phyloP scores from a whole-genome alignment of 2,113 vertebrate species.

The Telmatochromis brichardi region DNA sequence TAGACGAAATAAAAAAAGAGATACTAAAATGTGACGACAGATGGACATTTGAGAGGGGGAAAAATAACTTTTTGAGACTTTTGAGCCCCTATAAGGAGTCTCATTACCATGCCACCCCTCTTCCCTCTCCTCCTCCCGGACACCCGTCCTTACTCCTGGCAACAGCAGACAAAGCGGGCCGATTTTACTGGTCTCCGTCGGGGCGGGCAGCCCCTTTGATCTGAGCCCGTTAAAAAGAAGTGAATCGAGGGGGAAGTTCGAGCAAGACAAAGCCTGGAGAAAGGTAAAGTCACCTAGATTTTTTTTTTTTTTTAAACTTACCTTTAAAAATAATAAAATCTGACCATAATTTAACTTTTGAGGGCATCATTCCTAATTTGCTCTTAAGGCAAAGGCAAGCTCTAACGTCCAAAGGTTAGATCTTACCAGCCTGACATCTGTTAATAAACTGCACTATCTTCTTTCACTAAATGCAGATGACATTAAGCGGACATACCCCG shows the following conservation, averaged over 20 bases:
- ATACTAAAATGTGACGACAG: conserved; percentile 2
- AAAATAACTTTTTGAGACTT: conserved; percentile 53
- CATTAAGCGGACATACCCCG: neutral
- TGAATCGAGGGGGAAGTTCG: conserved; percentile 37
- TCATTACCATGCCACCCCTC: conserved; percentile 72
- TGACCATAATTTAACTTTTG: neutral
- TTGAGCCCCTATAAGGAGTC: conserved; percentile 71
- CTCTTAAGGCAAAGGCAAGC: neutral
- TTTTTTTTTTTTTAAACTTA: neutral
- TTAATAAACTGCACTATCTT: neutral
- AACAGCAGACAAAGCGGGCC: conserved; percentile 78
- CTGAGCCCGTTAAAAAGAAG: conserved; percentile 75
- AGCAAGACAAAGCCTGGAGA: neutral
- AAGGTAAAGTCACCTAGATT: conserved; percentile 27
- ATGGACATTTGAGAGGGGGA: neutral
- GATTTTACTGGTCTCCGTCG: conserved; percentile 67
- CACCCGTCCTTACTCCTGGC: conserved; percentile 75
- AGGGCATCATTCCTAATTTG: neutral
- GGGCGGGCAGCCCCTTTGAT: conserved; percentile 76
- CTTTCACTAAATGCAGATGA: neutral
- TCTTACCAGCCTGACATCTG: neutral
- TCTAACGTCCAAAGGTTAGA: neutral
- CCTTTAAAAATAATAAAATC: neutral
- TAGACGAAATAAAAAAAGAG: neutral
- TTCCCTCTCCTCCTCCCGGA: conserved; percentile 1